Conservation (phyloP, 2,888 invertebrate genomes). For the Hyalella azteca region DNA sequence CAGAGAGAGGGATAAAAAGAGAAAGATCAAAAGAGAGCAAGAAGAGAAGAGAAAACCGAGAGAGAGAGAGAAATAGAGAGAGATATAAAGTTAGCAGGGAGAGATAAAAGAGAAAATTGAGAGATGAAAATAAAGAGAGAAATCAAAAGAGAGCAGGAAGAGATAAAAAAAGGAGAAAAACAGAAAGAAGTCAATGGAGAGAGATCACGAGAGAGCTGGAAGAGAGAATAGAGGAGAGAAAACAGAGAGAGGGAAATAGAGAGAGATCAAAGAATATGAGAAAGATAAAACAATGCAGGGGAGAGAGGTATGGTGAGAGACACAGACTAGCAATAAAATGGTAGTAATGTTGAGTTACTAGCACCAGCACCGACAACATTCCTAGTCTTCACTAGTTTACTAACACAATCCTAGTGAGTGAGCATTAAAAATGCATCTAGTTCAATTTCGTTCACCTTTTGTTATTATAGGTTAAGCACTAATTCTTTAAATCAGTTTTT, state of each 20-base stretch:
- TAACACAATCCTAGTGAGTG: too few species aligned
- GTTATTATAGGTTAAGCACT: too few species aligned
- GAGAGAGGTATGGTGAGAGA: too few species aligned
- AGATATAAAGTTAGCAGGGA: background rate
- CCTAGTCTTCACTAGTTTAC: too few species aligned
- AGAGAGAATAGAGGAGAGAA: background rate
- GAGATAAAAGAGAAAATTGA: background rate
- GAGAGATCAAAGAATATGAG: background rate
- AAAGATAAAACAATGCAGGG: background rate
- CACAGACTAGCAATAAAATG: too few species aligned
- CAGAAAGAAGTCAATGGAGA: too few species aligned
- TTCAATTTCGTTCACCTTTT: too few species aligned
- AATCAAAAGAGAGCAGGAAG: background rate
- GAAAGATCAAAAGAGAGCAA: background rate
- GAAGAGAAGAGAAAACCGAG: background rate
- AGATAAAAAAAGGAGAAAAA: background rate
- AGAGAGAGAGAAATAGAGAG: background rate
- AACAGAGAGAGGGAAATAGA: background rate
- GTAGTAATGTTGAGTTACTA: too few species aligned
- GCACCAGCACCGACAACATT: too few species aligned
- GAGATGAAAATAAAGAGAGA: background rate
- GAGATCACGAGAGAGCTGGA: background rate
- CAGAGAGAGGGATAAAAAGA: background rate
- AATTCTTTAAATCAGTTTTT: too few species aligned
- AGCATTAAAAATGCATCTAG: too few species aligned